These are phyloP conservation scores for Chydorus sphaericus DNA, from an alignment of 2,888 invertebrate genomes.

Conservation along the genomic window DNA sequence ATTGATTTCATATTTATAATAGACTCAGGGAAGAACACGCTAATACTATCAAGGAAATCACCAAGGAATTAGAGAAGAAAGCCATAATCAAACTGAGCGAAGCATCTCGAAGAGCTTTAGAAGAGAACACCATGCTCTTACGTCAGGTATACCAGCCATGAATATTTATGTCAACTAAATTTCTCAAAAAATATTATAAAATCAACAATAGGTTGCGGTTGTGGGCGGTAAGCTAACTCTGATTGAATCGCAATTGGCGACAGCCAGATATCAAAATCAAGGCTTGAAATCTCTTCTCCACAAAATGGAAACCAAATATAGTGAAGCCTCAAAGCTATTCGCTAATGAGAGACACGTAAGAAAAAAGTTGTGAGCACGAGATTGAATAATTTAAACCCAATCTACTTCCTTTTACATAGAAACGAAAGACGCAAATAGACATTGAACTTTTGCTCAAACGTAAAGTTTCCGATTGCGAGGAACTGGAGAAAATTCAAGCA, in stretches of 20 bases:
- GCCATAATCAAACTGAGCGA: not conserved
- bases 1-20: not conserved
- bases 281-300: not conserved
- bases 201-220: not conserved
- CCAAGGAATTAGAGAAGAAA: slow-evolving; percentile 8
- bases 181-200: not conserved
- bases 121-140: slow-evolving; percentile 12
- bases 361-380: no score
- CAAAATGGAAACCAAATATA: not conserved
- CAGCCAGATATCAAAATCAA: not conserved
- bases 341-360: not conserved
- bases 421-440: not conserved
- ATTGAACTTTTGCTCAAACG: not conserved
- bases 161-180: not conserved
- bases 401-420: not conserved
- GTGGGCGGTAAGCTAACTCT: not conserved
- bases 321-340: not conserved
- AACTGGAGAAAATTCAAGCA: not conserved
- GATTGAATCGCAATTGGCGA: slow-evolving; percentile 1
- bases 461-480: not conserved
- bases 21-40: slow-evolving; percentile 11
- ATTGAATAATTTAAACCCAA: not conserved
- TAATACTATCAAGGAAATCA: not conserved
- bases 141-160: not conserved
- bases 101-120: slow-evolving; percentile 3